These are phyloP conservation scores for Puffinus mauretanicus DNA, from an alignment of 2,113 vertebrate species.

Conservation along the genomic window DNA sequence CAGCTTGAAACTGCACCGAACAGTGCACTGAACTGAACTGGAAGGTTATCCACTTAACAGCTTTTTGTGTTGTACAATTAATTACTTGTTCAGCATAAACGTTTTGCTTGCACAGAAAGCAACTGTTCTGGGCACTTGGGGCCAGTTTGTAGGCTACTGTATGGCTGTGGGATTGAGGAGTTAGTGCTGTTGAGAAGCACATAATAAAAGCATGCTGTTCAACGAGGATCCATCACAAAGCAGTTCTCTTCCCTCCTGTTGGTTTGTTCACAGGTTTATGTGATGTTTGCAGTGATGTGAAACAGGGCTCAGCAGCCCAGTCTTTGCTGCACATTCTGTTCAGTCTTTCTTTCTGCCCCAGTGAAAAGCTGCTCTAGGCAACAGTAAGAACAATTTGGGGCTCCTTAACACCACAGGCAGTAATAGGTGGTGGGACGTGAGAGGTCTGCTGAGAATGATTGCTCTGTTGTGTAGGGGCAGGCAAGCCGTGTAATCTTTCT, in stretches of 20 bases:
- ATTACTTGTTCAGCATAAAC: neutral
- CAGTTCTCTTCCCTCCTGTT: neutral
- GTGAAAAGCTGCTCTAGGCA: accelerated
- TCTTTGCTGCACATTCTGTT: neutral
- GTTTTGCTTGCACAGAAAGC: neutral
- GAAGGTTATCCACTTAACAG: neutral
- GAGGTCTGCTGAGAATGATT: neutral
- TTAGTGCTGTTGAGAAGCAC: neutral
- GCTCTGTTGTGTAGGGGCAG: neutral
- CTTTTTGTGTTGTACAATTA: neutral
- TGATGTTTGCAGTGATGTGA: neutral
- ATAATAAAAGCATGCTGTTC: accelerated
- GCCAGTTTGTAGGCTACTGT: neutral
- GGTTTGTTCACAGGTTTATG: neutral
- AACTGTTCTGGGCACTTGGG: neutral
- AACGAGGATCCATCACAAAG: neutral
- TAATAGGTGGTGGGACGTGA: neutral
- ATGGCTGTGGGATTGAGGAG: neutral
- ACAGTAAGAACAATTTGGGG: neutral
- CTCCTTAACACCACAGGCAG: neutral
- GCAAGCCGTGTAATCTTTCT: neutral
- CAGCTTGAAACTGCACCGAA: neutral
- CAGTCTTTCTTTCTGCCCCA: neutral
- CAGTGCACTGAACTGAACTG: neutral
- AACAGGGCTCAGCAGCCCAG: neutral